These are phyloP conservation scores for Tribolium madens DNA, from an alignment of 1,140 invertebrate species.

Conservation along the genomic window DNA sequence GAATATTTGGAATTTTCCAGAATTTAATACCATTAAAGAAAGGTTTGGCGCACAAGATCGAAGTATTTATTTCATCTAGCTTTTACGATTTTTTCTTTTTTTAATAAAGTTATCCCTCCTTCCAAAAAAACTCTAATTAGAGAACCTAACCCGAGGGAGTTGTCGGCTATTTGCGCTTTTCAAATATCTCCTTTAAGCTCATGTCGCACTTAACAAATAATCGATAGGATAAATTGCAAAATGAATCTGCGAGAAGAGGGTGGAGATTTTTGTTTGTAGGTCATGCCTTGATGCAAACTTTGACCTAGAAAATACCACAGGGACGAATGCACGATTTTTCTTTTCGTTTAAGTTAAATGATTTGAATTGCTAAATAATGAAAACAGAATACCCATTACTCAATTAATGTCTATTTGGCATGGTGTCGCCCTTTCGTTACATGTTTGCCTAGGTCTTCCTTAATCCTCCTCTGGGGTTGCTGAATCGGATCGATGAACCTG, in stretches of 20 bases:
- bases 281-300: slow-evolving; percentile 37
- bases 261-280: slow-evolving; percentile 37
- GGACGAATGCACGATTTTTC: slow-evolving; percentile 22
- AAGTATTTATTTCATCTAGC: slow-evolving; percentile 19
- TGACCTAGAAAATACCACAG: slow-evolving; percentile 20
- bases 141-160: background rate
- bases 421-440: slow-evolving; percentile 28
- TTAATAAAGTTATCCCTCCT: background rate
- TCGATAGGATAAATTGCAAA: slow-evolving; percentile 30
- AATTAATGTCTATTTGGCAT: slow-evolving; percentile 41
- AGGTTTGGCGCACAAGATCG: background rate
- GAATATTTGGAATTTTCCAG: slow-evolving; percentile 28
- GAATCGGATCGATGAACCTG: slow-evolving; percentile 40
- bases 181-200: slow-evolving; percentile 22
- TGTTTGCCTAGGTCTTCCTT: slow-evolving; percentile 45
- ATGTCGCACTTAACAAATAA: slow-evolving; percentile 28
- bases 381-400: slow-evolving; percentile 32
- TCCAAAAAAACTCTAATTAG: background rate
- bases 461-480: slow-evolving; percentile 41
- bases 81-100: background rate
- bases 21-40: slow-evolving; percentile 25
- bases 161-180: slow-evolving; percentile 11
- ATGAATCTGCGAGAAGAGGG: slow-evolving; percentile 36
- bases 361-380: slow-evolving; percentile 22
- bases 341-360: slow-evolving; percentile 4